Evolutionary conservation across 2,888 invertebrate genomes (phyloP).

Genomic region (Macrosoma leucophasiata): DNA sequence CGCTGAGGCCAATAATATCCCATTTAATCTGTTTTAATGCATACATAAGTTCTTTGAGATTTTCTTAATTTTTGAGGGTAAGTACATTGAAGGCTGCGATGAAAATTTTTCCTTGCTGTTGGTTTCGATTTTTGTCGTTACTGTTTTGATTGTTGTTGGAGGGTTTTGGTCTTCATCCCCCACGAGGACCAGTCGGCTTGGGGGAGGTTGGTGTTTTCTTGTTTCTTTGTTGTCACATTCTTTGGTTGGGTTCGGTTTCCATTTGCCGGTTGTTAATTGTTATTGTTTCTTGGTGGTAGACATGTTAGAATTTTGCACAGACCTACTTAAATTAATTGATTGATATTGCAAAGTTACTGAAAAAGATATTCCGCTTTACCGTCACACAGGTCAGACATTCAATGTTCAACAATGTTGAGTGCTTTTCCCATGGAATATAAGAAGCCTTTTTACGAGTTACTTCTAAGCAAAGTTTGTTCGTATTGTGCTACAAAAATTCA

Average conservation of each 20-base stretch:
- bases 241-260: constrained; percentile 19
- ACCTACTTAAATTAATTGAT: no score
- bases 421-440: no score
- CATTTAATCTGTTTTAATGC: constrained; percentile 19
- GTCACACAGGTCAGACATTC: no score
- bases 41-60: constrained; percentile 16
- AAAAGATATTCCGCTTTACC: no score
- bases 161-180: constrained; percentile 16
- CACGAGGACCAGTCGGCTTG: constrained; percentile 16
- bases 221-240: constrained; percentile 7
- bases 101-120: no score
- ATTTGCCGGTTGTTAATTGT: constrained; percentile 24
- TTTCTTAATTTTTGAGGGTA: constrained; percentile 24
- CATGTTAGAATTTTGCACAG: constrained; percentile 12
- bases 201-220: constrained; percentile 5
- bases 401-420: no score
- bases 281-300: constrained; percentile 24
- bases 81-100: no score
- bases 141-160: constrained; percentile 10
- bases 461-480: no score
- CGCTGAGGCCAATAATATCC: constrained; percentile 22
- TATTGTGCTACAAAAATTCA: no score
- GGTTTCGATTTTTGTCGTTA: constrained; percentile 3
- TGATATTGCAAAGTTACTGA: no score
- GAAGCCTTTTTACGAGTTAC: no score